Evolutionary conservation across 2,797 vertebrate species (phyloP), one percentile per base, ranked within the genome.

Genomic region (Tapirus indicus): DNA sequence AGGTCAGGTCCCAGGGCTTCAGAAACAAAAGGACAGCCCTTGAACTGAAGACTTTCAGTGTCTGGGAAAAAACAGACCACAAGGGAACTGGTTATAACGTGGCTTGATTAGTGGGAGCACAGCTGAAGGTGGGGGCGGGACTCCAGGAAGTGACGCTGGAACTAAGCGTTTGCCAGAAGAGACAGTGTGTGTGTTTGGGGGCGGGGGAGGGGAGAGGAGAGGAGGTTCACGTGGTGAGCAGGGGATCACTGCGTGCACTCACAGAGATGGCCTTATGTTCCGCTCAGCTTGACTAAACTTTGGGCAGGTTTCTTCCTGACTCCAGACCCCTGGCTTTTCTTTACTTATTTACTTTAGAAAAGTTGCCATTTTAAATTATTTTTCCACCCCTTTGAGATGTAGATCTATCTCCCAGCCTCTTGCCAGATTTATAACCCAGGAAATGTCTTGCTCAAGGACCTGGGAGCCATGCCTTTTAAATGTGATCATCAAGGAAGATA

Each of bases 221-320:
- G 0, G 49, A n/a, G 12, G 3, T n/a, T 10, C 0, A 29, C 20
- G 8, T 25, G 60, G 32, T 44, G 8, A n/a, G 23, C 0, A 7
- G 23, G 21, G 11, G 32, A 7, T 16, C 66, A 4, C 27, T 23
- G 0, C 2, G 49, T 6, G 1, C 25, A 0, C 23, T 35, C 13
- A 35, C 25, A 21, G 27, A 58, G 27, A 32, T 0, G 47, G 64
- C 5, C 20, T 32, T 10, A 7, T 0, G 0, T 0, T 25, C 38
- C 68, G 32, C 66, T 6, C 18, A 9, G 18, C 6, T 38, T 14
- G n/a, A 27, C n/a, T 6, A 6, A 49, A 49, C 25, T 58, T 1
- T 12, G 10, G 17, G 8, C 32, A 77, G 47, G 6, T 18, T 10
- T 62, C 68, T 35, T 74, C 52, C 27, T 23, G 23, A 20, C 44